phyloP scores from a whole-genome alignment of 2,888 invertebrate genomes.

The Geotrupes spiniger region DNA sequence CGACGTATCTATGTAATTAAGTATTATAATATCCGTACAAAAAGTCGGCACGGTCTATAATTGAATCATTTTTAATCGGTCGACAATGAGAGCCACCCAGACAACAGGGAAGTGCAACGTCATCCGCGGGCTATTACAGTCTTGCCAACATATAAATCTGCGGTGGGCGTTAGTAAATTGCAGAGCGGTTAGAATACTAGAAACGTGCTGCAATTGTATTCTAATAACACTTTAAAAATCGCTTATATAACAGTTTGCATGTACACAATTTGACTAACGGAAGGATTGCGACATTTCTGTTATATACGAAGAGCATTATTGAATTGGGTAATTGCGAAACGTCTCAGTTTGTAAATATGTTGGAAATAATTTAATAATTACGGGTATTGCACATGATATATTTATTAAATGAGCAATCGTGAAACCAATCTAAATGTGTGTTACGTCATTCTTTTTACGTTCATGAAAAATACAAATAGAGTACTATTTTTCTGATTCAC shows the following conservation, averaged over 20 bases:
- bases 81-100: slow-evolving; percentile 23
- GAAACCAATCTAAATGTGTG: too few relatives aligned
- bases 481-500: too few relatives aligned
- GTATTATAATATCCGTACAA: slow-evolving; percentile 20
- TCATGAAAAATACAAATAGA: too few relatives aligned
- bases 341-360: too few relatives aligned
- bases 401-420: too few relatives aligned
- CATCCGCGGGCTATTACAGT: slow-evolving; percentile 24
- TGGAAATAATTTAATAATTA: too few relatives aligned
- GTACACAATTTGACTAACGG: not conserved
- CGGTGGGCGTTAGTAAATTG: slow-evolving; percentile 29
- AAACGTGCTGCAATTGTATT: slow-evolving; percentile 27
- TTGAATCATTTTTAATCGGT: slow-evolving; percentile 31
- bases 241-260: slow-evolving; percentile 16
- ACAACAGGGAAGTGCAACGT: slow-evolving; percentile 23
- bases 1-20: slow-evolving; percentile 21
- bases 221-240: slow-evolving; percentile 20
- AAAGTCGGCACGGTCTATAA: slow-evolving; percentile 27
- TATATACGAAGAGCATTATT: not conserved
- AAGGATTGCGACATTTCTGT: slow-evolving; percentile 1
- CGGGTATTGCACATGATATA: too few relatives aligned
- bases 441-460: too few relatives aligned
- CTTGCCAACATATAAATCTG: slow-evolving; percentile 15
- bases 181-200: slow-evolving; percentile 25
- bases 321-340: slow-evolving; percentile 1